These are phyloP conservation scores for Spheniscus mendiculus DNA, from an alignment of 2,113 vertebrate species.

Conservation along the genomic window DNA sequence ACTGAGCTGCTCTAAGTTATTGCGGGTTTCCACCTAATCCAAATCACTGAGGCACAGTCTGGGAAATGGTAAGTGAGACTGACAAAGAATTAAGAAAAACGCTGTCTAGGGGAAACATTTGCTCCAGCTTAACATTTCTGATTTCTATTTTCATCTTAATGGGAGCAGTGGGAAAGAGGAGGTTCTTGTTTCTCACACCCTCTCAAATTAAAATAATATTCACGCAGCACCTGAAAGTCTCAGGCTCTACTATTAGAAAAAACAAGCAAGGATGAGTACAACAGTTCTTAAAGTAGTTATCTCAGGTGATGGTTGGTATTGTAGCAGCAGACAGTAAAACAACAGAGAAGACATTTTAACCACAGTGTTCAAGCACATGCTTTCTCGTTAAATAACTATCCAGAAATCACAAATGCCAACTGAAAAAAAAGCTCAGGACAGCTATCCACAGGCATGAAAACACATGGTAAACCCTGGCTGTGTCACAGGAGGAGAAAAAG, in stretches of 20 bases:
- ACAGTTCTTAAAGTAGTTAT: background rate
- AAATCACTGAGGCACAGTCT: background rate
- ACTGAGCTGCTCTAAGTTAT: background rate
- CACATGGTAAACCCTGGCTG: background rate
- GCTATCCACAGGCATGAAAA: background rate
- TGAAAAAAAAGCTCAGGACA: background rate
- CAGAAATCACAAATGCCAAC: background rate
- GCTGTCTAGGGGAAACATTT: background rate
- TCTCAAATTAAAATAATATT: background rate
- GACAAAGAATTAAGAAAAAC: background rate
- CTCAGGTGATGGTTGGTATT: background rate
- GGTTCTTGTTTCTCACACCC: background rate
- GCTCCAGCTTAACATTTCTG: background rate
- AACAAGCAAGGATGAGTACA: background rate
- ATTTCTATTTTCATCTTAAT: constrained; percentile 9
- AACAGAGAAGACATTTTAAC: background rate
- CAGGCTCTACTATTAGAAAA: background rate
- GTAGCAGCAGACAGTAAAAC: background rate
- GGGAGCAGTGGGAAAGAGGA: background rate
- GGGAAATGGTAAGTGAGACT: background rate
- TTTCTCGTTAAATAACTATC: background rate
- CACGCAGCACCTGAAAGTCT: background rate
- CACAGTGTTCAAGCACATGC: background rate
- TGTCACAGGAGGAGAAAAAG: background rate
- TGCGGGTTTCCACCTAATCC: background rate